Conservation (phyloP, 2,888 invertebrate species). For the Eupithecia exiguata region DNA sequence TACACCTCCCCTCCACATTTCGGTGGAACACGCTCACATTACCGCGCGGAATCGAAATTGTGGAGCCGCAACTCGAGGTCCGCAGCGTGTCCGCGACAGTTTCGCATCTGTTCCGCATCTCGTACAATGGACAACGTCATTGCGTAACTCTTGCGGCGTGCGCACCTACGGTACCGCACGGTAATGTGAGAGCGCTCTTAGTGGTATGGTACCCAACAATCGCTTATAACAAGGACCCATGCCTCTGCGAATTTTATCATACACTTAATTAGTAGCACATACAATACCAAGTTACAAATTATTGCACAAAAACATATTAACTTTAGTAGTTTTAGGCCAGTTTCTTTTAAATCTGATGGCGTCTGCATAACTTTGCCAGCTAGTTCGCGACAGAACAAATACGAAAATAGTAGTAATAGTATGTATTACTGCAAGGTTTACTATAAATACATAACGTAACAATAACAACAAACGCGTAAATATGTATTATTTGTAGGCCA, state of each 20-base stretch:
- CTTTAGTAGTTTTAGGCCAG: neutral
- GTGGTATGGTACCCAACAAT: no score
- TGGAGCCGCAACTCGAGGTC: no score
- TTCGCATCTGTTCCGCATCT: no score
- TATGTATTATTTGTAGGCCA: neutral
- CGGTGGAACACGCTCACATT: no score
- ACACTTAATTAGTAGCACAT: neutral
- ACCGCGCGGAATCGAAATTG: no score
- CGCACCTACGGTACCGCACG: no score
- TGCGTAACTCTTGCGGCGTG: no score
- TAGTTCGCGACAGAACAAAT: neutral
- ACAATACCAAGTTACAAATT: neutral
- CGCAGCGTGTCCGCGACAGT: no score
- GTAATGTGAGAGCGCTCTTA: no score
- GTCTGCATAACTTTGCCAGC: neutral
- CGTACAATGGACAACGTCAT: no score
- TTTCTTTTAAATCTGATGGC: neutral
- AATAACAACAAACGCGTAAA: neutral
- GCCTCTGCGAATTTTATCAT: neutral
- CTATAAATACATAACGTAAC: neutral
- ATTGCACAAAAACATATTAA: slow-evolving; percentile 2
- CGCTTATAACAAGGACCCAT: no score
- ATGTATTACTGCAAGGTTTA: neutral
- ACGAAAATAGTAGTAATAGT: neutral
- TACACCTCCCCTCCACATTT: no score